A percentile compares a stretch with the other conserved stretches of the same genome.
Conservation (phyloP, 2,113 vertebrate species). For the Anser cygnoides region DNA sequence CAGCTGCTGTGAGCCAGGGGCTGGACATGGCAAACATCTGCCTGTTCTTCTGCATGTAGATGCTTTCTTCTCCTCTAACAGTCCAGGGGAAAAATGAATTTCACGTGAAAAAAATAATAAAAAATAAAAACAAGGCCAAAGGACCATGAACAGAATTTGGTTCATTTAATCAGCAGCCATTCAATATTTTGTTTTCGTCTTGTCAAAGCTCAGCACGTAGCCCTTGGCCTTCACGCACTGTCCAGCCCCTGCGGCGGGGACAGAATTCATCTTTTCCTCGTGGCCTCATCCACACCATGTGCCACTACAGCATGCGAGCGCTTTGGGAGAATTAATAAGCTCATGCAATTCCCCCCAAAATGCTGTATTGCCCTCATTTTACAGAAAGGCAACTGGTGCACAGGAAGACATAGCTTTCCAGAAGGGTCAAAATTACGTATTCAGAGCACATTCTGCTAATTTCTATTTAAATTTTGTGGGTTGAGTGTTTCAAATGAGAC, state of each 20-base stretch:
- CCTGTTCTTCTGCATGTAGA: not conserved
- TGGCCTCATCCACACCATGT: not conserved
- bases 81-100: not conserved
- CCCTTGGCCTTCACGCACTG: accelerated
- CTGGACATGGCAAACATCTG: not conserved
- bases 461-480: not conserved
- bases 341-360: not conserved
- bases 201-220: not conserved
- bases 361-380: not conserved
- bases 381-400: not conserved
- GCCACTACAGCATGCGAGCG: not conserved
- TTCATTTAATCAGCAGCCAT: not conserved
- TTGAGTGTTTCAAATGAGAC: not conserved
- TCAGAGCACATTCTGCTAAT: not conserved
- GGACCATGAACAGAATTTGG: not conserved
- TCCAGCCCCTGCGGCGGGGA: not conserved
- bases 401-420: not conserved
- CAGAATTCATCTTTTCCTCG: not conserved
- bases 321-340: not conserved
- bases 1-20: not conserved
- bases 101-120: too few species aligned
- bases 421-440: not conserved
- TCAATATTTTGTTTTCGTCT: not conserved
- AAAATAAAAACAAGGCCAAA: not conserved
- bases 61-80: not conserved